phyloP scores from a whole-genome alignment of 2,888 invertebrate genomes.

The Ariolimax columbianus region DNA sequence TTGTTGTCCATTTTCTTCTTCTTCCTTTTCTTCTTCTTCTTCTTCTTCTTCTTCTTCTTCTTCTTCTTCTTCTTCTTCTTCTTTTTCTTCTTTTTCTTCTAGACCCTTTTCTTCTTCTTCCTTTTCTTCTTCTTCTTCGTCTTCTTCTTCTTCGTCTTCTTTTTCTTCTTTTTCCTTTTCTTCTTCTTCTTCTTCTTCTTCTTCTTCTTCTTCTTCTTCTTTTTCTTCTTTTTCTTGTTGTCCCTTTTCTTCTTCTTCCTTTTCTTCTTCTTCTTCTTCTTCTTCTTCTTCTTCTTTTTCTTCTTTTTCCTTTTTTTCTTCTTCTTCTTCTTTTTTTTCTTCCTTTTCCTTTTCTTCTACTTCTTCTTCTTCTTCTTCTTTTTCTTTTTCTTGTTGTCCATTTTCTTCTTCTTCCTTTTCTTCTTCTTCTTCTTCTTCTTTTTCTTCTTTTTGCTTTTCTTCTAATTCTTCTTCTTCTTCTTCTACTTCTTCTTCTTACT shows the following conservation, averaged over 20 bases:
- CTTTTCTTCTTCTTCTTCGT: not conserved
- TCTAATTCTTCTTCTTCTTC: not conserved
- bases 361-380: not conserved
- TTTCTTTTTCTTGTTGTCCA: not conserved
- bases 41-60: not conserved
- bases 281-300: not conserved
- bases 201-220: not conserved
- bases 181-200: not conserved
- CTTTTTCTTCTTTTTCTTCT: not conserved
- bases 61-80: not conserved
- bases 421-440: slow-evolving; percentile 27
- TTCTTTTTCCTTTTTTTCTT: not conserved
- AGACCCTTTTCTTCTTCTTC: not conserved
- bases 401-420: slow-evolving; percentile 13
- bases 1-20: not conserved
- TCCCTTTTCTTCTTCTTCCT: not conserved
- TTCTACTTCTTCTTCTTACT: not conserved
- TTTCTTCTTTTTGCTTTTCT: not conserved
- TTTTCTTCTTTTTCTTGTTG: not conserved
- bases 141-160: not conserved
- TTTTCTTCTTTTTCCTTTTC: not conserved
- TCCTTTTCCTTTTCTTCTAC: no score
- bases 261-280: not conserved
- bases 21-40: not conserved
- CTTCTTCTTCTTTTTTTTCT: no score